Base-by-base conservation (phyloP, 2,888 invertebrate species). In the Elysia crispata region DNA sequence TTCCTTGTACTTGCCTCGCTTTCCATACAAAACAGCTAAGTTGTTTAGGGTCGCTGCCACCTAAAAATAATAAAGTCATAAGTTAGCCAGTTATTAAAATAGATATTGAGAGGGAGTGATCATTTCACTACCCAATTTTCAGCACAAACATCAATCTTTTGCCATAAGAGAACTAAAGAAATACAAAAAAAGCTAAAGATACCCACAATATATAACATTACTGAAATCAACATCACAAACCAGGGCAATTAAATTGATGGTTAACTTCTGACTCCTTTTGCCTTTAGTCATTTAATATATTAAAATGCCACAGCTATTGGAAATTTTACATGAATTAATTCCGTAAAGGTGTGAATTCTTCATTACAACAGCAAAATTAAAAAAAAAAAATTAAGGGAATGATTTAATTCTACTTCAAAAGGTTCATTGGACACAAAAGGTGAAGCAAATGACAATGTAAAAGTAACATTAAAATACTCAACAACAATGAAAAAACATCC, bases 21-120 rank as follows among this genome's bases (percentile, higher is more conserved):
- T 99, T 18, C 99, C 99, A 91, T 99, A 99, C 69, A 99, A 94
- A 76, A 99, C 99, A 81, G 99, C 99, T 86, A 99, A 94, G 93
- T 99, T 99, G 93, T 99, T 99, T 87, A 99, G 94, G 0, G 99
- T 99, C 69, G 99, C 99, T n/a, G 99, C 99, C 54, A 99, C 94
- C 94, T 94, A 83, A 60, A 60, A 30, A 62, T 18, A 72, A 72
- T 60, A 18, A 74, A 57, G 25, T 54, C 11, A 50, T 50, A 5
- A 70, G 50, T 50, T 23, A 60, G 5, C 41, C 11, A 41, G 11
- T 41, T 41, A 41, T 33, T 33, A 70, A 20, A 70, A 20, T 41
- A 70, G 33, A 70, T 28, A 69, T n/a, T n/a, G n/a, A n/a, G n/a
- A n/a, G n/a, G n/a, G n/a, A n/a, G n/a, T 6, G 5, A 41, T 41